Conservation (phyloP, 53 echinoderm and acorn worm genomes). For the Temnopleurus reevesii region DNA sequence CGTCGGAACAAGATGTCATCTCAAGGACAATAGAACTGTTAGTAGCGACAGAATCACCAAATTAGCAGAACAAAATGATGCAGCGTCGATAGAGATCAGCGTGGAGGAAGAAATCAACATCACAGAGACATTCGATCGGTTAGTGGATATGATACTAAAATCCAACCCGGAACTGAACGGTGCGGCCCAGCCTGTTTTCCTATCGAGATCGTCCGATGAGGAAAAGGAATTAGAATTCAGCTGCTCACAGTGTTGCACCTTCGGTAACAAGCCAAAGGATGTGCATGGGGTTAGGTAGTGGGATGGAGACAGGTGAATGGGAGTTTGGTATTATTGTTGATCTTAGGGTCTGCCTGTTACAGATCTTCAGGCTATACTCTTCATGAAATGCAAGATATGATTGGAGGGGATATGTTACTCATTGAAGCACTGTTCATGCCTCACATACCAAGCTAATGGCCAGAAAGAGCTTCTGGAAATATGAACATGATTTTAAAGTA, state of each 20-base stretch:
- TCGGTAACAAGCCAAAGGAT: background rate
- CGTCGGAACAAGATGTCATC: constrained; percentile 76
- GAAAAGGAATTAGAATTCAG: background rate
- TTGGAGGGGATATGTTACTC: too few relatives aligned
- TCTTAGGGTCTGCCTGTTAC: too few relatives aligned
- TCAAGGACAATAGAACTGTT: constrained; percentile 60
- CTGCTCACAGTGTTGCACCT: background rate
- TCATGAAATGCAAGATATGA: too few relatives aligned
- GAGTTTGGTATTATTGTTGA: too few relatives aligned
- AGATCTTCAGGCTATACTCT: too few relatives aligned
- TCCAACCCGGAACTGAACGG: constrained; percentile 37
- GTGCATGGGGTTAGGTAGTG: background rate
- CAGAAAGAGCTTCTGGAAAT: too few relatives aligned
- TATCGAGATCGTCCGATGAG: background rate
- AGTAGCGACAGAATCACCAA: constrained; percentile 46
- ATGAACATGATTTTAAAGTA: too few relatives aligned
- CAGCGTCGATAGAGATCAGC: constrained; percentile 74
- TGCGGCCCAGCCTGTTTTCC: constrained; percentile 5
- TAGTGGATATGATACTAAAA: constrained; percentile 75
- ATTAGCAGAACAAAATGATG: constrained; percentile 73
- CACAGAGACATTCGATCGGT: constrained; percentile 62
- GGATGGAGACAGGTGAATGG: too few relatives aligned
- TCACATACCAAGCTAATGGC: too few relatives aligned
- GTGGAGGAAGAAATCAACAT: constrained; percentile 65
- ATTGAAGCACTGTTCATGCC: too few relatives aligned